These are phyloP conservation scores for Formica exsecta DNA, from an alignment of 1,140 invertebrate genomes.

Conservation along the genomic window DNA sequence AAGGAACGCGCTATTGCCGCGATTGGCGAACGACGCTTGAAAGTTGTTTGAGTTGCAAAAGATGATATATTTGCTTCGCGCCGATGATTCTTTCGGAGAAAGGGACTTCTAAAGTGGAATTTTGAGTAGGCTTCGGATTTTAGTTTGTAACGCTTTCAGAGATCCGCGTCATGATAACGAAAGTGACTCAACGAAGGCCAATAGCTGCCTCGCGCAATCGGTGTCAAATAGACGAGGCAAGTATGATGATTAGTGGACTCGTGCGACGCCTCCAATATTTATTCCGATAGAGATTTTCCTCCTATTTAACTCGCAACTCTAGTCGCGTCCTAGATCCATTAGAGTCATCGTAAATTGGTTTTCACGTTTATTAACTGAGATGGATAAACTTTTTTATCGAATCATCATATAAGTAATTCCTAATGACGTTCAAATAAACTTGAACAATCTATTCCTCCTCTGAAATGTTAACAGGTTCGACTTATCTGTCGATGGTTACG, in stretches of 20 bases:
- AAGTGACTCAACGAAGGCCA: constrained; percentile 26
- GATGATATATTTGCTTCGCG: background rate
- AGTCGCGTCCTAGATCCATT: background rate
- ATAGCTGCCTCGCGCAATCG: constrained; percentile 32
- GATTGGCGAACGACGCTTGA: background rate
- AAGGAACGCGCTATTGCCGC: background rate
- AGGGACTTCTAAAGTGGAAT: constrained; percentile 11
- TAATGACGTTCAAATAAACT: background rate
- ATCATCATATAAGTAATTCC: background rate
- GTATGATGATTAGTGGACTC: constrained; percentile 10
- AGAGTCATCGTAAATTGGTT: background rate
- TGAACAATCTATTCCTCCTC: background rate
- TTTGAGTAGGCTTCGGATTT: constrained; percentile 14
- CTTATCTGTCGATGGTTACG: no score
- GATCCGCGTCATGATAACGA: background rate
- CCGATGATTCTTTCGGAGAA: background rate
- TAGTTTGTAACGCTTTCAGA: background rate
- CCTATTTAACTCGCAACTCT: background rate
- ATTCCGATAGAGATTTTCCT: background rate
- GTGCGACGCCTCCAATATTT: background rate
- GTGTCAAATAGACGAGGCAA: constrained; percentile 49
- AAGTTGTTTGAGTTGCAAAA: background rate
- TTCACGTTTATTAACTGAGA: background rate
- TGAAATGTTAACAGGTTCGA: no score
- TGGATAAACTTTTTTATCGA: background rate